Conservation (phyloP, 2,113 vertebrate genomes). For the Copsychus sechellarum region DNA sequence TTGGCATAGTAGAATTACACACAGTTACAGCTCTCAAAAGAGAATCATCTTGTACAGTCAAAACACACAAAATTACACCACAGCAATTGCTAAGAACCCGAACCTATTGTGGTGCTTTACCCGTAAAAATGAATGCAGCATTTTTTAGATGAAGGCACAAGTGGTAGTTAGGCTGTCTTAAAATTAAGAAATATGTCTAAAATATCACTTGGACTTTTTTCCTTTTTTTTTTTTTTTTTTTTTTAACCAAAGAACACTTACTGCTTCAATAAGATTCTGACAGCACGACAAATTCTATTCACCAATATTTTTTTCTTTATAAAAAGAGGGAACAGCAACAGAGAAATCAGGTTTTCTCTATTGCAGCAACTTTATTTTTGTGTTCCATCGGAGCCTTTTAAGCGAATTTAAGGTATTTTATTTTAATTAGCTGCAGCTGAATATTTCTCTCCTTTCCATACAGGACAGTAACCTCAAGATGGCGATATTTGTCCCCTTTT, state of each 20-base stretch:
- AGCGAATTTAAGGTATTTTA: background rate
- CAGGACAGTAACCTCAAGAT: background rate
- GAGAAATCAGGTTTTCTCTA: background rate
- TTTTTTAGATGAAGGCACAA: background rate
- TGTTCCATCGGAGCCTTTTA: background rate
- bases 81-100: background rate
- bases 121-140: background rate
- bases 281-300: background rate
- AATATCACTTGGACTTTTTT: background rate
- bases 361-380: background rate
- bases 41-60: background rate
- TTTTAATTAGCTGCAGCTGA: background rate
- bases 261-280: background rate
- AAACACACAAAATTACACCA: background rate
- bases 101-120: background rate
- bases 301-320: background rate
- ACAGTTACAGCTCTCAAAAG: background rate
- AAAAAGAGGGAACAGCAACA: background rate
- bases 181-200: background rate
- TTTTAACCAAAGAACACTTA: background rate
- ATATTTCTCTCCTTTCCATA: fast-evolving
- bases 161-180: background rate
- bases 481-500: constrained; percentile 27
- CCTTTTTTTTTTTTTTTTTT: background rate
- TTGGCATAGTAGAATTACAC: background rate